phyloP scores from a whole-genome alignment of 2,113 vertebrate species.

The Hemiprocne comata region DNA sequence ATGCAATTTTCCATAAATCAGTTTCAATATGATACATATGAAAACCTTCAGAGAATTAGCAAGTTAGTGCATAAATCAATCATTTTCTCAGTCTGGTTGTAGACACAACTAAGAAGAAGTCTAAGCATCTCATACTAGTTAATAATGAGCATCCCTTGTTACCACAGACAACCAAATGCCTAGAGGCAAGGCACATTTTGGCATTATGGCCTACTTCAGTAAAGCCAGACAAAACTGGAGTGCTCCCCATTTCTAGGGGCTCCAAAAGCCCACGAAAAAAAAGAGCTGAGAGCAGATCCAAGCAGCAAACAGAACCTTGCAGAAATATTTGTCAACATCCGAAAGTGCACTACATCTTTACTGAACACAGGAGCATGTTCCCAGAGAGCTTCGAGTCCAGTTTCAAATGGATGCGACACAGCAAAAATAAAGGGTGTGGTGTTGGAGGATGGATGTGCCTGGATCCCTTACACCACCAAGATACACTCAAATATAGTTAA shows the following conservation, averaged over 20 bases:
- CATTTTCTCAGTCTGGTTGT: background rate
- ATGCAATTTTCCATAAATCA: background rate
- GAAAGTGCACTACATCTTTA: background rate
- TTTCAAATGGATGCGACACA: background rate
- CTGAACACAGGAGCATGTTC: background rate
- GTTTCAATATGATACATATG: background rate
- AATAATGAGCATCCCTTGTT: background rate
- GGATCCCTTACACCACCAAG: background rate
- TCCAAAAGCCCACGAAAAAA: background rate
- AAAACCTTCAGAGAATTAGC: background rate
- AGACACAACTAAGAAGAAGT: background rate
- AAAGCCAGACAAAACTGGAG: background rate
- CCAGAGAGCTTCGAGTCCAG: background rate
- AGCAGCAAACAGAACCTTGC: background rate
- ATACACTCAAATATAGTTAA: background rate
- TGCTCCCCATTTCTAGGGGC: background rate
- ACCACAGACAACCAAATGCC: background rate
- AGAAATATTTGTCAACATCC: background rate
- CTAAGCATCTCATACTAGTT: background rate
- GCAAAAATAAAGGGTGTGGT: background rate
- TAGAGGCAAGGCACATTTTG: slow-evolving; percentile 2
- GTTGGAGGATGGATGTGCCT: background rate
- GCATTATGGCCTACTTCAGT: background rate
- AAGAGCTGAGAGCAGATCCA: background rate
- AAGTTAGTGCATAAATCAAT: background rate